Conservation (phyloP, 2,888 invertebrate genomes). For the Anorthoa munda region DNA sequence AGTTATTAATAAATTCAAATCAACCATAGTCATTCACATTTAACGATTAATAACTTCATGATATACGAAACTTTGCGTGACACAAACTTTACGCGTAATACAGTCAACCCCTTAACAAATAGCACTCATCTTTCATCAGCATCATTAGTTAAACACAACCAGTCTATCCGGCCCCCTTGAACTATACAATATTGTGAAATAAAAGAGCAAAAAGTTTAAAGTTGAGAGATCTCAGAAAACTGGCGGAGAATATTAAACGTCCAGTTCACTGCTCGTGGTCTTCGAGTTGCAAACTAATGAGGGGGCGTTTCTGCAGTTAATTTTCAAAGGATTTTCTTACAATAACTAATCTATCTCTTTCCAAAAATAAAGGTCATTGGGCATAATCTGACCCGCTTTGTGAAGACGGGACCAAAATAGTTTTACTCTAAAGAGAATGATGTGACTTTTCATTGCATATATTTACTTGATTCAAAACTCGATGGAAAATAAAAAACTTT, state of each 20-base stretch:
- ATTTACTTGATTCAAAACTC: no score
- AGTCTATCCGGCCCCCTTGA: constrained; percentile 59
- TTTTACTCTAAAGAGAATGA: no score
- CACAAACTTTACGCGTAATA: constrained; percentile 53
- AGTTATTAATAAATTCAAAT: constrained; percentile 23
- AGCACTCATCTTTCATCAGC: constrained; percentile 79
- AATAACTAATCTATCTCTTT: constrained; percentile 43
- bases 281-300: constrained; percentile 78
- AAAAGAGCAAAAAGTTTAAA: constrained; percentile 53
- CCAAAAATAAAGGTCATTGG: neutral
- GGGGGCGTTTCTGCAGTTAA: constrained; percentile 67
- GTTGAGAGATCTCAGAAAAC: constrained; percentile 58
- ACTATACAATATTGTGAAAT: constrained; percentile 27
- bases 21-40: constrained; percentile 16
- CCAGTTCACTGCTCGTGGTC: constrained; percentile 70
- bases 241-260: constrained; percentile 72
- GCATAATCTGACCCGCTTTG: no score
- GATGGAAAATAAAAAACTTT: no score
- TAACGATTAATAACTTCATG: constrained; percentile 39
- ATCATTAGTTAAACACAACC: constrained; percentile 79
- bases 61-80: constrained; percentile 53
- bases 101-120: constrained; percentile 76
- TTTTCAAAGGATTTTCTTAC: constrained; percentile 60
- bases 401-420: no score
- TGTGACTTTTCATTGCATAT: no score